Base-by-base conservation (phyloP, 1,140 invertebrate genomes). In the Bradynema listronoti region DNA sequence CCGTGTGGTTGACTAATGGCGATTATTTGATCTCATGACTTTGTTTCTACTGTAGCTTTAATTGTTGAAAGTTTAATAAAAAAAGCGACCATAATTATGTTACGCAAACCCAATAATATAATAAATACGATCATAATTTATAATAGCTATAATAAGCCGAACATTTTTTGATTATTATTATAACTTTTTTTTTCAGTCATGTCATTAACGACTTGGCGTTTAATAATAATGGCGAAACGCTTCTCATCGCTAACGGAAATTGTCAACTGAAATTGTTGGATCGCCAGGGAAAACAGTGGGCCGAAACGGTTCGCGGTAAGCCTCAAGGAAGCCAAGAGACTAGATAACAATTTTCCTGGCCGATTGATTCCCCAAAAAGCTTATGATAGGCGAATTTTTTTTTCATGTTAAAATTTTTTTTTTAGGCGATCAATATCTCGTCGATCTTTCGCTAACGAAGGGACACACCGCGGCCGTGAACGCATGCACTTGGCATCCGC, bases 381-480 rank as follows among this genome's bases (percentile, higher is more conserved):
- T n/a, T n/a, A n/a, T n/a, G n/a, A n/a, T n/a, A n/a, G n/a, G n/a
- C n/a, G n/a, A n/a, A n/a, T 27, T n/a, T 32, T 33, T 14, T 54
- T 58, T 25, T n/a, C 22, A 52, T 14, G 22, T 47, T 19, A 49
- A 3, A 16, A 1, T 61, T 49, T 22, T 30, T 32, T 9, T 46
- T 63, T 58, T 24, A 63, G 61, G 92, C 2, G 92, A 97, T 80
- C 91, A 93, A 79, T 98, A 97, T 75, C 87, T 98, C 32, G 85
- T 86, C 1, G 93, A 98, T 80, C 90, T 91, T 86, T 85, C 87
- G 0, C 84, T 84, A 65, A 98, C 93, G 0, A 94, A 95, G 81
- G 95, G 95, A 0, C 95, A 99, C 77, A 88, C 89, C 9, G 90
- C 90, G 0, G 85, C 88, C 42, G 79, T 98, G 5, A 93, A 91